Base-by-base conservation (phyloP, 2,113 vertebrate genomes). In the Lasiurus borealis region DNA sequence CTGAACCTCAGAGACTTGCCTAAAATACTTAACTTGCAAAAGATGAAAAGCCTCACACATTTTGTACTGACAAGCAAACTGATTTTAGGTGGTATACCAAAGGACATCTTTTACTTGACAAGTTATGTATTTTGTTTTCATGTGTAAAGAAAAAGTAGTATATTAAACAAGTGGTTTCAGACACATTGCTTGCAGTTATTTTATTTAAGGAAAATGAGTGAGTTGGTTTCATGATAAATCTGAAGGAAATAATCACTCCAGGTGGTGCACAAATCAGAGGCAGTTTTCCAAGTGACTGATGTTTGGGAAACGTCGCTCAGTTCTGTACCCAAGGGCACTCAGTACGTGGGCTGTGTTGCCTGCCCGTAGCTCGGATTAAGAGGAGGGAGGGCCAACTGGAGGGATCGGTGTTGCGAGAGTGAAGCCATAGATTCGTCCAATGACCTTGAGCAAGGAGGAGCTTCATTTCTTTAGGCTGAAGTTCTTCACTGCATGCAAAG, bases 171-270 rank as follows among this genome's bases (percentile, higher is more conserved):
- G 34, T 52, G 5, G 59, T 93, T 90, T 90, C 27, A n/a, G 82
- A 57, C 8, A 36, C 76, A 44, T 77, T 93, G 75, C 34, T 89
- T 83, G 48, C 3, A n/a, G 9, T 54, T 54, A 14, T 62, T 81
- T 91, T 91, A 80, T 57, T 75, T 90, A 68, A 78, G 62, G 66
- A 52, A 90, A 92, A 34, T 16, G 52, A 89, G 15, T 64, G 66
- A 84, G 31, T 76, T 95, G 86, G 50, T 48, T 88, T 93, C 66
- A 80, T 64, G 40, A 34, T n/a, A 76, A 91, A 73, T 59, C 76
- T 81, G 44, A 81, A 85, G 54, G 69, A 95, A 57, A 80, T 59
- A 80, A 81, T 40, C 77, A 31, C n/a, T 46, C 0, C 0, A 48
- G 44, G 19, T 69, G 3, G 29, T 64, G 31, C 27, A 36, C 46